phyloP scores from a whole-genome alignment of 2,888 invertebrate species.

The Nesidiocoris tenuis region DNA sequence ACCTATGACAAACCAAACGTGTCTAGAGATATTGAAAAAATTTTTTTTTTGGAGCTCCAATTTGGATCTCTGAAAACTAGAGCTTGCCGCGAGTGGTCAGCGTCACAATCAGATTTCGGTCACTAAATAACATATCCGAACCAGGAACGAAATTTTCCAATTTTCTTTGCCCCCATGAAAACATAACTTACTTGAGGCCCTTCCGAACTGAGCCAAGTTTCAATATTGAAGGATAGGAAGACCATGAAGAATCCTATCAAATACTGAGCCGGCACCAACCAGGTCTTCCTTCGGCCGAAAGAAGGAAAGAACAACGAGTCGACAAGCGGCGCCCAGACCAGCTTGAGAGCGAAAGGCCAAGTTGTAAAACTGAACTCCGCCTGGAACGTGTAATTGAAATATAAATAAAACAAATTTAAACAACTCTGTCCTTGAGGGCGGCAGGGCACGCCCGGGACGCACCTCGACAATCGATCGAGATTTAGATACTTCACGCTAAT shows the following conservation, averaged over 20 bases:
- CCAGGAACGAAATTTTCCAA: too few species aligned
- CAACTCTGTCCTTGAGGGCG: neutral
- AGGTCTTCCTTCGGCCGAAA: slow-evolving; percentile 92
- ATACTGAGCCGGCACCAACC: slow-evolving; percentile 93
- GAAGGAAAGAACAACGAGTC: slow-evolving; percentile 81
- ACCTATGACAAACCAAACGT: slow-evolving; percentile 41
- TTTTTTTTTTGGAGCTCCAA: too few species aligned
- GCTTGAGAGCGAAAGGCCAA: slow-evolving; percentile 89
- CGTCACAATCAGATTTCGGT: too few species aligned
- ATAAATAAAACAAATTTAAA: neutral
- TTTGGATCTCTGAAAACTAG: too few species aligned
- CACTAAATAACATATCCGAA: too few species aligned
- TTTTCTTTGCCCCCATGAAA: too few species aligned
- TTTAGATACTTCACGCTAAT: neutral
- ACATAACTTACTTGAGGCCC: slow-evolving; percentile 44
- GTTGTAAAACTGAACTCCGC: slow-evolving; percentile 90
- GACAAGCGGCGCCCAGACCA: slow-evolving; percentile 98
- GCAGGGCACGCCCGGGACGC: too few species aligned
- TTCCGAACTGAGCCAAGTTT: slow-evolving; percentile 64
- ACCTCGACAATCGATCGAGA: neutral
- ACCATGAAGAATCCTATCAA: slow-evolving; percentile 76
- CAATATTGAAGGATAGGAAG: slow-evolving; percentile 72
- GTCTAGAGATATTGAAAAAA: too few species aligned
- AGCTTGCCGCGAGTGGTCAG: too few species aligned
- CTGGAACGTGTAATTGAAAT: slow-evolving; percentile 54